Base-by-base conservation (phyloP, 2,113 vertebrate species). In the Halcyon senegalensis region DNA sequence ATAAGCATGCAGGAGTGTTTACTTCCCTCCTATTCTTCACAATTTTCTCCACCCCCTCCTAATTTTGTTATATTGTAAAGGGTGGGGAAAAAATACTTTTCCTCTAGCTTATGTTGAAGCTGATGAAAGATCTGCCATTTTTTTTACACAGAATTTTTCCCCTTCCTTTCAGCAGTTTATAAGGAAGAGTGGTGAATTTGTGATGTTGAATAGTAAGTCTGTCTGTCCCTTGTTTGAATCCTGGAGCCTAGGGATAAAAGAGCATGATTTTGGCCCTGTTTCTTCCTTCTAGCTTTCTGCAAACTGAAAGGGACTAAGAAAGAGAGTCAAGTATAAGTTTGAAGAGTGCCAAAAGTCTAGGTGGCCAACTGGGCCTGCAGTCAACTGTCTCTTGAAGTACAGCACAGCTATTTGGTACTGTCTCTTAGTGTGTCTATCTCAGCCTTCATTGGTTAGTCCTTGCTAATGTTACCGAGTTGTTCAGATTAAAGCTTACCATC, bases 221-320 rank as follows among this genome's bases (percentile, higher is more conserved):
- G 20, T 69, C 51, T 75, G 21, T 64, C 68, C 60, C 43, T 51
- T 69, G 30, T 72, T 93, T 76, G 24, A 77, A 16, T 56, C 51
- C 28, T 64, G 60, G 25, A 87, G 13, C 53, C 35, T 55, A 66
- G 79, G 86, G 50, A 62, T 82, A 58, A 62, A 51, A 89, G 62
- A 75, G 35, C 17, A 1, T 79, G 31, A 58, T 78, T 91, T 89
- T 87, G 80, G 76, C 58, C 62, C 51, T 78, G 24, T 91, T 58
- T 82, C 86, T 60, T 91, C 74, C 66, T 93, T 53, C 51, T 91
- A 75, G 53, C 64, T 87, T 88, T 96, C 75, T 93, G 79, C 37
- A 74, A 86, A 63, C 50, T 59, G 55, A 43, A 92, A 84, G 70
- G 46, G 33, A 41, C 88, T 94, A 85, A 90, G 90, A 56, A 80